Evolutionary conservation across 2,888 invertebrate species (phyloP), one percentile per base, ranked within the genome.

Genomic region (Parelbella ahira): DNA sequence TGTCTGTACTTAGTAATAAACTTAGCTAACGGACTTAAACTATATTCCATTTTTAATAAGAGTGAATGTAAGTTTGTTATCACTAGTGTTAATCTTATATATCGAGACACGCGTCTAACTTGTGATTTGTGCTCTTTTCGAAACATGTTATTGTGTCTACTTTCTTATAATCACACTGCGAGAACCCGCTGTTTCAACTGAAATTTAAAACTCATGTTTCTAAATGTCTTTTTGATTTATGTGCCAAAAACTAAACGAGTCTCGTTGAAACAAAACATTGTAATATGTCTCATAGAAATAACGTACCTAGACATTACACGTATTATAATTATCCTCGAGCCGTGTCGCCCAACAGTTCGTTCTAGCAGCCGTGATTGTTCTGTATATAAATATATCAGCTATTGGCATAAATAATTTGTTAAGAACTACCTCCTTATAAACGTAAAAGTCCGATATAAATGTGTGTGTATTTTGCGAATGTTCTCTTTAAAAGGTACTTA

Each of bases 101-200:
- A 48, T 42, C 38, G 44, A 47, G 44, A 60, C 47, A 50, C 47
- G 44, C 46, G 42, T 46, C 29, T 47, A 71, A 65, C 73, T 81
- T 81, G 81, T 83, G 79, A 81, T 72, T 75, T 64, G 75, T 78
- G 79, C 75, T 75, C 56, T 81, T 81, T 80, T 81, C 67, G 75
- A 80, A 64, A 74, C 58, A 63, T 72, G 63, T 78, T 77, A 75
- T 62, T 65, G 24, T 12, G 21, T 38, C 13, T 41, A 10, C 15
- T 20, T 19, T 8, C 8, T 18, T 2, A 9, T 8, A 19, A 28
- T 10, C 15, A 15, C 2, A 15, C 15, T 15, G 4, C 24, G 45
- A 36, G 41, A 36, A 23, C 41, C 48, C 47, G 41, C 29, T 52
- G 47, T 42, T 45, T 47, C 44, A 46, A 49, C 15, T 4, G 4